Evolutionary conservation across 2,888 invertebrate species (phyloP).

Genomic region (Ichneumon xanthorius): DNA sequence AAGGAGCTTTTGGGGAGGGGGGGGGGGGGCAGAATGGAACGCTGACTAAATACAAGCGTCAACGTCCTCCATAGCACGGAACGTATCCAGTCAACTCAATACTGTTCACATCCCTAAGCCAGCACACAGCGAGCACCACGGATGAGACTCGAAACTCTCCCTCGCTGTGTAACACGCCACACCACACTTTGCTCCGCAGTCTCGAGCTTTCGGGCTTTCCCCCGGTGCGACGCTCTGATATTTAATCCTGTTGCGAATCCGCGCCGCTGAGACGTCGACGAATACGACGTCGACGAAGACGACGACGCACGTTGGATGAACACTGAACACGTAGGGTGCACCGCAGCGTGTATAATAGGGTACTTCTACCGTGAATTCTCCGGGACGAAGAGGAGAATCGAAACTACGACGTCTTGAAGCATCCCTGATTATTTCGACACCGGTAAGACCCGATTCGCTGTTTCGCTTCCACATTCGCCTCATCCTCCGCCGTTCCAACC

Average conservation of each 20-base stretch:
- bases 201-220: conserved; percentile 34
- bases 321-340: conserved; percentile 14
- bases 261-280: conserved; percentile 24
- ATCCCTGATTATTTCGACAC: conserved; percentile 61
- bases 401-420: conserved; percentile 44
- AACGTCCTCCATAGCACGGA: conserved; percentile 9
- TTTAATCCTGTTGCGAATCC: conserved; percentile 57
- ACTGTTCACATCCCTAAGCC: conserved; percentile 1
- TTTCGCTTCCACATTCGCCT: background rate
- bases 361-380: conserved; percentile 42
- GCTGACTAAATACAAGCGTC: conserved; percentile 65
- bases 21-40: conserved; percentile 10
- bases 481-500: background rate
- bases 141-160: conserved; percentile 18
- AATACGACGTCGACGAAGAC: conserved; percentile 15
- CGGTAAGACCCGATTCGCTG: conserved; percentile 17
- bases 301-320: conserved; percentile 35
- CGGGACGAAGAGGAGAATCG: conserved; percentile 37
- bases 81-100: conserved; percentile 37
- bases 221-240: conserved; percentile 35
- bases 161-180: background rate
- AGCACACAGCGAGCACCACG: background rate
- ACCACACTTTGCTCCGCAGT: conserved; percentile 22
- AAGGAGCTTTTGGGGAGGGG: conserved; percentile 37
- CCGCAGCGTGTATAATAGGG: conserved; percentile 18